Conservation (phyloP, 1,140 invertebrate genomes). For the Acarapis woodi region DNA sequence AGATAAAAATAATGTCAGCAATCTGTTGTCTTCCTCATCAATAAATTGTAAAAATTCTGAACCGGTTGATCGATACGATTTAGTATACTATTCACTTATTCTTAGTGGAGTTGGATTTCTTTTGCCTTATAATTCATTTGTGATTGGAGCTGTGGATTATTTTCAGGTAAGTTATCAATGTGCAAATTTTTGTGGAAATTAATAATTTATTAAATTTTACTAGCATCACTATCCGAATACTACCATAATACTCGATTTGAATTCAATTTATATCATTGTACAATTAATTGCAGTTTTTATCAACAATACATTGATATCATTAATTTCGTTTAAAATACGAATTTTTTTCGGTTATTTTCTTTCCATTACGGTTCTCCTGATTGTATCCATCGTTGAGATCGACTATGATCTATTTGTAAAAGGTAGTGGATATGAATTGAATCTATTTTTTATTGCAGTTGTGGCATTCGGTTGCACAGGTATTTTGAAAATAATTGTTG, state of each 20-base stretch:
- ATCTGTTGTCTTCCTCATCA: too few relatives aligned
- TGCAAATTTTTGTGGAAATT: too few relatives aligned
- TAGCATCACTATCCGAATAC: slow-evolving; percentile 48
- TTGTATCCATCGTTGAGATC: slow-evolving; percentile 52
- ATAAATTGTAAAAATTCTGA: too few relatives aligned
- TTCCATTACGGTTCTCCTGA: slow-evolving; percentile 43
- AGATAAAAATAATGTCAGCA: too few relatives aligned
- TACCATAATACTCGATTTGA: slow-evolving; percentile 69
- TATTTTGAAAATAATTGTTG: too few relatives aligned
- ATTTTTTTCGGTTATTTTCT: slow-evolving; percentile 61
- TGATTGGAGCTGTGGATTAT: slow-evolving; percentile 13
- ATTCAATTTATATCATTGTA: slow-evolving; percentile 53
- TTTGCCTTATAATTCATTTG: slow-evolving; percentile 45
- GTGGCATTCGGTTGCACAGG: slow-evolving; percentile 62
- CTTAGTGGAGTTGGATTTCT: slow-evolving; percentile 64
- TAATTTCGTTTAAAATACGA: slow-evolving; percentile 43
- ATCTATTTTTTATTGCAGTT: slow-evolving; percentile 46
- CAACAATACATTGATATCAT: slow-evolving; percentile 54
- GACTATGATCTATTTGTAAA: slow-evolving; percentile 44
- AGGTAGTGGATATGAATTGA: slow-evolving; percentile 39
- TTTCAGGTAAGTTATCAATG: too few relatives aligned
- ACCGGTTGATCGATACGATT: slow-evolving; percentile 25
- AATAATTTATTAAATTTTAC: too few relatives aligned
- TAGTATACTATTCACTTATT: slow-evolving; percentile 44
- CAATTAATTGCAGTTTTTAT: slow-evolving; percentile 53